A percentile compares a stretch with the other conserved stretches of the same genome.
phyloP scores from a whole-genome alignment of 2,888 invertebrate species.

The Schizaphis graminum region DNA sequence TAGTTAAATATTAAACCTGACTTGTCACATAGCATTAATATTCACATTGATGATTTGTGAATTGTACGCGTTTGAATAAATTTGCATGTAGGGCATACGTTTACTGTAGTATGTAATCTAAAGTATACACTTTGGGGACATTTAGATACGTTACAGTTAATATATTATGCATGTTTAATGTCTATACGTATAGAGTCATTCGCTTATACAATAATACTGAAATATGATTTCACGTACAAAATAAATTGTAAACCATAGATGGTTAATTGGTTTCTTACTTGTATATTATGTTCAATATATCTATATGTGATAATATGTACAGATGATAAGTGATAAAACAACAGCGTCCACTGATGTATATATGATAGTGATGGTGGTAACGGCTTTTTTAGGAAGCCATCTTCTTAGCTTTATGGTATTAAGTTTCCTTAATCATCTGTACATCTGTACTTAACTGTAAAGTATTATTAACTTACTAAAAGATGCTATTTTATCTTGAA shows the following conservation, averaged over 20 bases:
- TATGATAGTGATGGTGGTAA: no score
- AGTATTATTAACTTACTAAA: not conserved
- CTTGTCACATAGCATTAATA: conserved; percentile 20
- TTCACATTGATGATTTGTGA: not conserved
- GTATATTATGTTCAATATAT: not conserved
- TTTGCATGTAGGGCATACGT: not conserved
- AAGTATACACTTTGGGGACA: not conserved
- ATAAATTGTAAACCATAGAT: not conserved
- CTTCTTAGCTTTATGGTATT: not conserved
- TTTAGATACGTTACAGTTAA: not conserved
- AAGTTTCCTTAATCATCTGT: not conserved
- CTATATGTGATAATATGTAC: not conserved
- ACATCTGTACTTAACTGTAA: not conserved
- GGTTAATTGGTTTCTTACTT: not conserved
- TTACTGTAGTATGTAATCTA: not conserved
- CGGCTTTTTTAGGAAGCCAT: not conserved
- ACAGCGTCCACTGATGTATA: not conserved
- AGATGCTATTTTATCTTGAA: not conserved
- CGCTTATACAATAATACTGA: not conserved
- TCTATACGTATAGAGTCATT: not conserved
- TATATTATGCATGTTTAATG: not conserved
- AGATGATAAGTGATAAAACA: not conserved
- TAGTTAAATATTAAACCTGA: not conserved
- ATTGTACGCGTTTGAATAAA: not conserved
- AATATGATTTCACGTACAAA: not conserved